Evolutionary conservation across 2,888 invertebrate genomes (phyloP), one percentile per base, ranked within the genome.

Genomic region (Oligia strigilis): DNA sequence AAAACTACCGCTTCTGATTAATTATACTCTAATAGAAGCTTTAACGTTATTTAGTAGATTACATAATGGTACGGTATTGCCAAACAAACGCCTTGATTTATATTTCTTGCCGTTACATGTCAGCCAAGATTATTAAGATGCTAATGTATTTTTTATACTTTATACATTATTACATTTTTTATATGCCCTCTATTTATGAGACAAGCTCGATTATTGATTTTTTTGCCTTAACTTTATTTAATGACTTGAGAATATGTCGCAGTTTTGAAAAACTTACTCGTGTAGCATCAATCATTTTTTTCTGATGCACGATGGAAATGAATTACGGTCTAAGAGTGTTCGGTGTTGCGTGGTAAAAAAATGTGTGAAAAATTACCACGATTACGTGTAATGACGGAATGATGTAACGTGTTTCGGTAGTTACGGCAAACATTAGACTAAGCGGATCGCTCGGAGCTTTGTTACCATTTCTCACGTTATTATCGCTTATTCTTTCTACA

Each of bases 231-330:
- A 84, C 87, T 89, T 90, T 87, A 83, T 92, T 92, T 94, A 94
- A 94, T 94, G 92, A 93, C 92, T 91, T 89, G 85, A 90, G 88
- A 92, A 92, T 91, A 89, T 92, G 92, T 93, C 92, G 91, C 93
- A 90, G 92, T 93, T 94, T 92, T 81, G 86, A 89, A 93, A 93
- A 94, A 93, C 90, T 89, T 89, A 90, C 88, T 88, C 88, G 85
- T 90, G 88, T 89, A 91, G 91, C 96, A 97, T 97, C 95, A 96
- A 96, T 96, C 96, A 96, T 94, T 92, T 95, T 95, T 94, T 94
- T 95, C 92, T 90, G 89, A 92, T 92, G 92, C 92, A 91, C 90
- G 93, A 93, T 94, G 96, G 93, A 95, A 95, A 95, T 94, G 94
- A 95, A 91, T 92, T 91, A 94, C 91, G 91, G 89, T 92, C 91